A percentile compares a stretch with the other conserved stretches of the same genome.
Conservation (phyloP, 2,797 vertebrate genomes). For the Sebastes hubbsi region DNA sequence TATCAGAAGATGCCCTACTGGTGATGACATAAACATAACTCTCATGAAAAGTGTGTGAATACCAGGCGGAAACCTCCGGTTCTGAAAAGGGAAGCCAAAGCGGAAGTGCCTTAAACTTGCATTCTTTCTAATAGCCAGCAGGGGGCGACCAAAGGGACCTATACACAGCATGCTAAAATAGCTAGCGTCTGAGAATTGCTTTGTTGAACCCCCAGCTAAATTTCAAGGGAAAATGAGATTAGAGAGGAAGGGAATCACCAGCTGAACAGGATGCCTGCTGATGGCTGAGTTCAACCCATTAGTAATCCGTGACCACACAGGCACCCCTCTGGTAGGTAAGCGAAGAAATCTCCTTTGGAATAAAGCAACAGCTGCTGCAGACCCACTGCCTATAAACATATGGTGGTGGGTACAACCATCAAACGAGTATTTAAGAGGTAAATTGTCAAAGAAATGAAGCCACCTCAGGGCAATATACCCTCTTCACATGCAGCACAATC, state of each 20-base stretch:
- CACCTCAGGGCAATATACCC: not conserved
- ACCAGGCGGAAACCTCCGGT: not conserved
- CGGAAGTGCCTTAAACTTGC: not conserved
- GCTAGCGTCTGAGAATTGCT: not conserved
- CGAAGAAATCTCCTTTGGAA: constrained; percentile 10
- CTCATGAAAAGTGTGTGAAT: not conserved
- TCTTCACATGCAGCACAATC: not conserved
- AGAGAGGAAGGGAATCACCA: not conserved
- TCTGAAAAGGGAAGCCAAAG: too few species aligned
- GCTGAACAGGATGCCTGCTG: not conserved
- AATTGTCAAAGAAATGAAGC: constrained; percentile 26
- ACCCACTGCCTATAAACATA: constrained; percentile 17
- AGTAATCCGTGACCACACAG: constrained; percentile 27
- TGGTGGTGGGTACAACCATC: not conserved
- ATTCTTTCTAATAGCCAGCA: too few species aligned
- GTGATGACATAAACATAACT: not conserved
- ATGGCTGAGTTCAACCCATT: constrained; percentile 26
- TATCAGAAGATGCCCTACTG: not conserved
- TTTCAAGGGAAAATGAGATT: constrained; percentile 24
- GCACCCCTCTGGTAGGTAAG: not conserved
- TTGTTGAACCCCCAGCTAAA: not conserved
- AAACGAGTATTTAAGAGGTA: constrained; percentile 17
- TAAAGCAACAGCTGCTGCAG: constrained; percentile 15
- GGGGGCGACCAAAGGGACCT: not conserved
- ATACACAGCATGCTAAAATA: not conserved